Conservation (phyloP, 1,140 invertebrate species). For the Panonychus citri region DNA sequence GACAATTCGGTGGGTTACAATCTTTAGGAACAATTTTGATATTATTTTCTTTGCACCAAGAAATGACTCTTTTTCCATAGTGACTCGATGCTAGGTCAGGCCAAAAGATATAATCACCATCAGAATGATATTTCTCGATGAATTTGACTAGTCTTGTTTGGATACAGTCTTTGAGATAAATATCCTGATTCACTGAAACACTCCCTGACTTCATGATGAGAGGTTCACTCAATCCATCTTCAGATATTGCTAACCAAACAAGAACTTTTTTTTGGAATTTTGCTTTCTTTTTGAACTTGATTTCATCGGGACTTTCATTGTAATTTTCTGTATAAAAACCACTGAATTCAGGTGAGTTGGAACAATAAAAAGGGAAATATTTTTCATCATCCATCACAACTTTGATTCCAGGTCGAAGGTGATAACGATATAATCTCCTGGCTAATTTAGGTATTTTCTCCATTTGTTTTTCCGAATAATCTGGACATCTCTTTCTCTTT, state of each 20-base stretch:
- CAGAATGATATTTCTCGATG: neutral
- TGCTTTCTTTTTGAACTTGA: neutral
- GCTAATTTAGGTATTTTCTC: neutral
- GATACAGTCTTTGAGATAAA: neutral
- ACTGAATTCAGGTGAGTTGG: neutral
- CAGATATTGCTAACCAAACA: neutral
- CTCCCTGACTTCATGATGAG: neutral
- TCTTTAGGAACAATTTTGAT: neutral
- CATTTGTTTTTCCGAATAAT: too few relatives aligned
- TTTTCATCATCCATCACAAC: neutral
- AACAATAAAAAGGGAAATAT: neutral
- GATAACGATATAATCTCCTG: neutral
- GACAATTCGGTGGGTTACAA: neutral
- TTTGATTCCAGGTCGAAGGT: neutral
- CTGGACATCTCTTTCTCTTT: too few relatives aligned
- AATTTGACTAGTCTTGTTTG: neutral
- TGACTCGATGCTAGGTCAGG: neutral
- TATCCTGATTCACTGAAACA: neutral
- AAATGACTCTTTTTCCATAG: neutral
- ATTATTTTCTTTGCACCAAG: neutral
- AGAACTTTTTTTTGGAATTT: neutral
- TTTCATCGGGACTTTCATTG: neutral
- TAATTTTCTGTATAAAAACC: neutral
- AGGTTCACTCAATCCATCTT: neutral
- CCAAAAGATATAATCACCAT: neutral